Conservation (phyloP, 2,797 vertebrate species). For the Takifugu ocellatus region DNA sequence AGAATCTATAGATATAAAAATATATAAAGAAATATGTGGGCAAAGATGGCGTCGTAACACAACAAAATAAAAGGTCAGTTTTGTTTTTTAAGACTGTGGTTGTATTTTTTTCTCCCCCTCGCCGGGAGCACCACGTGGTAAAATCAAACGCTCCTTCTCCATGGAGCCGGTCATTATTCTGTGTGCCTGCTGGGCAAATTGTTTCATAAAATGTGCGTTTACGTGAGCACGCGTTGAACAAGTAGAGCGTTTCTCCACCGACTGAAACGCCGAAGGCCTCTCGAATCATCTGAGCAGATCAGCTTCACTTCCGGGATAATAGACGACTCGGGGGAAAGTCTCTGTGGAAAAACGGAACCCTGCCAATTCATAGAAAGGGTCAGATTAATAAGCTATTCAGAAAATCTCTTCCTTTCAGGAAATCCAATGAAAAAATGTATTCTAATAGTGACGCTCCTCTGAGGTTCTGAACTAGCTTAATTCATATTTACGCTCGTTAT, state of each 20-base stretch:
- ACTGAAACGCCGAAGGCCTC: neutral
- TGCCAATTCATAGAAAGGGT: too few relatives aligned
- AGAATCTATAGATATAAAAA: constrained; percentile 76
- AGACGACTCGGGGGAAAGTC: neutral
- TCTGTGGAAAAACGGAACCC: too few relatives aligned
- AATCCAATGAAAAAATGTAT: too few relatives aligned
- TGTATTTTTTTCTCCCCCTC: constrained; percentile 38
- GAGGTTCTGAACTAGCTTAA: too few relatives aligned
- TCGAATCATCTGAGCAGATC: neutral
- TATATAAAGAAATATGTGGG: constrained; percentile 68
- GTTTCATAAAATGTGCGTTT: constrained; percentile 22
- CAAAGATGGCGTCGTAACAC: constrained; percentile 61
- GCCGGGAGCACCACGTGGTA: neutral
- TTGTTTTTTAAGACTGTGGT: constrained; percentile 79
- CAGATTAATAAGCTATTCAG: too few relatives aligned
- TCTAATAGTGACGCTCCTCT: too few relatives aligned
- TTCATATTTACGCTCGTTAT: too few relatives aligned
- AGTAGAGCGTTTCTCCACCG: constrained; percentile 3
- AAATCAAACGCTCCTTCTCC: neutral
- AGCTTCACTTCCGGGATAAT: neutral
- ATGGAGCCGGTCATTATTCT: neutral
- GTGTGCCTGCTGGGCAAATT: constrained; percentile 1
- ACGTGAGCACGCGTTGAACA: constrained; percentile 17
- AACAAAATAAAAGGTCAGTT: constrained; percentile 77
- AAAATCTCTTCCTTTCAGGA: too few relatives aligned